A percentile compares a stretch with the other conserved stretches of the same genome.
These are phyloP conservation scores for Nemopilema nomurai DNA, from an alignment of 30 jellyfish, hydroid and myxozoan genomes.

Conservation along the genomic window DNA sequence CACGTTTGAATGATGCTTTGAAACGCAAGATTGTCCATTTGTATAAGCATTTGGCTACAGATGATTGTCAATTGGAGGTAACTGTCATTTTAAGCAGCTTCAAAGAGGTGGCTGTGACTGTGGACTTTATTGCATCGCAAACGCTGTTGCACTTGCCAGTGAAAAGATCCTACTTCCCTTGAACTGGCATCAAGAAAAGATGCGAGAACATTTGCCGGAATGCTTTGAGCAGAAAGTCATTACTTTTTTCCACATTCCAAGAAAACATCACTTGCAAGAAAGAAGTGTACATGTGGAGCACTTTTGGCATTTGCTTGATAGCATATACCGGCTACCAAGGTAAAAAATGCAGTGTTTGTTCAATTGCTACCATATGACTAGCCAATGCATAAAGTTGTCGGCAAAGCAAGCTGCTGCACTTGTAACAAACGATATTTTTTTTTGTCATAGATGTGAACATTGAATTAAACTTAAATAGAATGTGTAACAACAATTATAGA, in stretches of 20 bases:
- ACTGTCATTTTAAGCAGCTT: constrained; percentile 23
- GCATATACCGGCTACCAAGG: constrained; percentile 12
- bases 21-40: constrained; percentile 34
- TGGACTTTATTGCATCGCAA: constrained; percentile 48
- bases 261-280: background rate
- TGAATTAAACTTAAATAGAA: no score
- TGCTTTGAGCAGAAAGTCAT: constrained; percentile 33
- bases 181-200: background rate
- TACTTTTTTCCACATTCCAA: background rate
- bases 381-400: constrained; percentile 24
- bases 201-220: background rate
- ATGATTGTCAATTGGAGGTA: constrained; percentile 22
- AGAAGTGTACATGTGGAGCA: background rate
- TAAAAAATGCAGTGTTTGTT: background rate
- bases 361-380: constrained; percentile 25
- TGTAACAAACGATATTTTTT: constrained; percentile 2
- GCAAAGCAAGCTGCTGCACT: constrained; percentile 33
- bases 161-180: constrained; percentile 3
- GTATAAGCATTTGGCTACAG: constrained; percentile 30
- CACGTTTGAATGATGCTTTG: constrained; percentile 27
- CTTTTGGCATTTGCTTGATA: background rate
- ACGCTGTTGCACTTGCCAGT: constrained; percentile 41
- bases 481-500: no score
- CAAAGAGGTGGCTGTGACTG: constrained; percentile 46
- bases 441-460: constrained; percentile 14